A percentile compares a stretch with the other conserved stretches of the same genome.
These are phyloP conservation scores for Emberiza fucata DNA, from an alignment of 2,113 vertebrate genomes.

Conservation along the genomic window DNA sequence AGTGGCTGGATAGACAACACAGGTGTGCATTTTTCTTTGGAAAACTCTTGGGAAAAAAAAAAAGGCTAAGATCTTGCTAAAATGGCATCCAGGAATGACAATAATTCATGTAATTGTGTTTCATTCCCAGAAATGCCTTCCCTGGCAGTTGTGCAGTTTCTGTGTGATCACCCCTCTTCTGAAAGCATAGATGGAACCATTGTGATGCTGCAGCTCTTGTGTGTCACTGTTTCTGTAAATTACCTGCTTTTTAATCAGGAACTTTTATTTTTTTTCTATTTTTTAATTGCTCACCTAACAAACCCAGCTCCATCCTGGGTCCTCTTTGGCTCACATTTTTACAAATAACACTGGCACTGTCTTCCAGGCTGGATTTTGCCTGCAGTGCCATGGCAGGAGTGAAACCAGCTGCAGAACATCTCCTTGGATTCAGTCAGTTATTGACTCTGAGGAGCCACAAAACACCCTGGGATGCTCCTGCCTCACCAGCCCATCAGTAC, in stretches of 20 bases:
- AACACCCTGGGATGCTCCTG: background rate
- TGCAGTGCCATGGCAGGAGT: background rate
- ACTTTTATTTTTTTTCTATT: background rate
- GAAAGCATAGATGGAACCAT: background rate
- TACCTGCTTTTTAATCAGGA: background rate
- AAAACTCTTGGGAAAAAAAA: background rate
- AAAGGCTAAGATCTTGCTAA: accelerated
- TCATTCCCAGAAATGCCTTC: background rate
- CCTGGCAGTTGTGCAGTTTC: background rate
- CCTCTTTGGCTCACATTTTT: background rate
- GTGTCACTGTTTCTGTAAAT: background rate
- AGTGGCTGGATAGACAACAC: background rate
- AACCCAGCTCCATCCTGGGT: background rate
- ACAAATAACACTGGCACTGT: background rate
- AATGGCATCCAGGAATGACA: background rate
- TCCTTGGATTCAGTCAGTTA: background rate
- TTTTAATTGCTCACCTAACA: background rate
- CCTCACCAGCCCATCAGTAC: background rate
- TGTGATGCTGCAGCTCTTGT: background rate
- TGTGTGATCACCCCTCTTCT: background rate
- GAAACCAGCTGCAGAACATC: background rate
- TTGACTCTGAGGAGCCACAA: background rate
- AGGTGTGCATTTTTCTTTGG: background rate
- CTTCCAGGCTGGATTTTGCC: background rate
- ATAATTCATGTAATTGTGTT: background rate